Percentiles rank a stretch among this genome's conserved stretches.
Evolutionary conservation across 2,888 invertebrate species (phyloP).

Genomic region (Parnassius apollo): DNA sequence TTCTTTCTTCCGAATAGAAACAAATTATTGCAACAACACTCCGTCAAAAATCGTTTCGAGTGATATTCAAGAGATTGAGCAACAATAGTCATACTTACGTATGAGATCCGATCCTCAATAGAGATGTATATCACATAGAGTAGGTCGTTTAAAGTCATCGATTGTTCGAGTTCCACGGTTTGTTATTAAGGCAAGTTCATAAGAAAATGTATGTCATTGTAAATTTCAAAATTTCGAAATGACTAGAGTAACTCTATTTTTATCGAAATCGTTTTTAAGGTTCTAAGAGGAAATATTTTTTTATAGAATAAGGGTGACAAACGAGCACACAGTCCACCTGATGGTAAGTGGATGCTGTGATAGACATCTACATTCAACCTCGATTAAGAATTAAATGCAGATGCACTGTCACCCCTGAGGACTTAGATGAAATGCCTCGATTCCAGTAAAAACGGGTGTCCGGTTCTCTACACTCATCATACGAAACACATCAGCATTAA

Average conservation of each 20-base stretch:
- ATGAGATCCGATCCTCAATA: constrained; percentile 10
- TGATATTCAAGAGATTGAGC: constrained; percentile 16
- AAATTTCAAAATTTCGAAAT: constrained; percentile 7
- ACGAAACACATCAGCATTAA: too few relatives aligned
- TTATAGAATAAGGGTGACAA: too few relatives aligned
- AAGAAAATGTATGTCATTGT: constrained; percentile 22
- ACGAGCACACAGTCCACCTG: too few relatives aligned
- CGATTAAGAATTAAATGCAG: too few relatives aligned
- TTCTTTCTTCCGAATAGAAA: too few relatives aligned
- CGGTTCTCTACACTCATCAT: too few relatives aligned
- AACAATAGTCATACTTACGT: constrained; percentile 15
- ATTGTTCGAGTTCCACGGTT: constrained; percentile 28
- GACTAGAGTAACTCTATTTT: constrained; percentile 9
- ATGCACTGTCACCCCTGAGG: too few relatives aligned
- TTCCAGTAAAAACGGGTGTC: too few relatives aligned
- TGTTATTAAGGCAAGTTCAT: constrained; percentile 25
- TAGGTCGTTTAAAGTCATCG: constrained; percentile 30
- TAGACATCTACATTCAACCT: too few relatives aligned
- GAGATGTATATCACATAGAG: constrained; percentile 30
- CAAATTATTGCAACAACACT: constrained; percentile 15
- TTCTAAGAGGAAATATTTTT: constrained; percentile 11
- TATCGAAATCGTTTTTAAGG: constrained; percentile 16
- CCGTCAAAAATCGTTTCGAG: constrained; percentile 4
- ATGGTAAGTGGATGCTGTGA: too few relatives aligned
- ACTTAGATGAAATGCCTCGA: too few relatives aligned